Percentiles rank a stretch among this genome's conserved stretches.
These are phyloP conservation scores for Frieseomelitta varia DNA, from an alignment of 1,140 invertebrate species.

Conservation along the genomic window DNA sequence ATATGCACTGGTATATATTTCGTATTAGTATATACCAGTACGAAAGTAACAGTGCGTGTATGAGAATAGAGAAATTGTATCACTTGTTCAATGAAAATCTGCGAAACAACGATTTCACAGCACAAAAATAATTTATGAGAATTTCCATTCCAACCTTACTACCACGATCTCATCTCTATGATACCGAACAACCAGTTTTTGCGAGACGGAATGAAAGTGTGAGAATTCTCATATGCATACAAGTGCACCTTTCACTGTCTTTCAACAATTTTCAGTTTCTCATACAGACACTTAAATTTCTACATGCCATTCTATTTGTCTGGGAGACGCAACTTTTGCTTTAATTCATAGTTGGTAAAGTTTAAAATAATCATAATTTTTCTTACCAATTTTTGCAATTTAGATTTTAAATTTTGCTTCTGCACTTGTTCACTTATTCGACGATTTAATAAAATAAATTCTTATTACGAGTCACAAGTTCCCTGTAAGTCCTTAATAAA, in stretches of 20 bases:
- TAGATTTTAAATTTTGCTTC: background rate
- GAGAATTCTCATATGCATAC: constrained; percentile 72
- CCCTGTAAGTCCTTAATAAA: background rate
- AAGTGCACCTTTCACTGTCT: constrained; percentile 71
- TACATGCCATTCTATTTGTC: background rate
- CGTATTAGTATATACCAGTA: background rate
- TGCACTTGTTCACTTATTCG: no score
- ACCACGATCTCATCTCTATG: constrained; percentile 51
- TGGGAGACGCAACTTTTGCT: background rate
- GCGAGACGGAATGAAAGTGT: constrained; percentile 73
- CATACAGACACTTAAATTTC: constrained; percentile 15
- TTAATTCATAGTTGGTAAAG: no score
- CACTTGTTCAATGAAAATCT: constrained; percentile 67
- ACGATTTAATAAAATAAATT: background rate
- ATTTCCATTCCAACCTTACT: constrained; percentile 63
- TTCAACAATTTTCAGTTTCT: constrained; percentile 38
- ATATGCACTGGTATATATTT: no score
- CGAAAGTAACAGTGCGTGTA: constrained; percentile 34
- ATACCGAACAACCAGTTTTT: constrained; percentile 57
- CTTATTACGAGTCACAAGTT: background rate
- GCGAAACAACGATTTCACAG: constrained; percentile 65
- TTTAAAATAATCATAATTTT: background rate
- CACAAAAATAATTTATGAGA: constrained; percentile 66
- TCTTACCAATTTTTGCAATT: background rate
- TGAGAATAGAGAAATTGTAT: constrained; percentile 59